Percentiles rank a stretch among this genome's conserved stretches.
Conservation (phyloP, 2,797 vertebrate genomes). For the Silurus lanzhouensis region DNA sequence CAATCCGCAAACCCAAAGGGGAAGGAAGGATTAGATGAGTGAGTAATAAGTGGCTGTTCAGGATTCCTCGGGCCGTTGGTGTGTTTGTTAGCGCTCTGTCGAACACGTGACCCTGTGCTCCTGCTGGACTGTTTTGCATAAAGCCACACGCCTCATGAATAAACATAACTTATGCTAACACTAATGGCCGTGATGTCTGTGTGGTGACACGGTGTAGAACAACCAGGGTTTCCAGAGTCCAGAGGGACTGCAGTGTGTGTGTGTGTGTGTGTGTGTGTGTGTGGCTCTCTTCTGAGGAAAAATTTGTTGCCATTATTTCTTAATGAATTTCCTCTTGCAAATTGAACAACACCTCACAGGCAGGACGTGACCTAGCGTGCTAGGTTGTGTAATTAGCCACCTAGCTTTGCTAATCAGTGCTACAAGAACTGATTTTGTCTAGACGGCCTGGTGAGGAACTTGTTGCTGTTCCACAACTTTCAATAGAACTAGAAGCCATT, state of each 20-base stretch:
- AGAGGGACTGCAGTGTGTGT: constrained; percentile 58
- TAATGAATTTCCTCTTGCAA: background rate
- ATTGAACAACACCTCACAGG: background rate
- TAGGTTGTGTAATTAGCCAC: background rate
- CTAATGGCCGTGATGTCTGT: constrained; percentile 53
- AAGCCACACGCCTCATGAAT: constrained; percentile 67
- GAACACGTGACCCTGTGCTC: constrained; percentile 58
- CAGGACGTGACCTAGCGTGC: background rate
- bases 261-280: constrained; percentile 41
- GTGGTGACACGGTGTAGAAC: constrained; percentile 52
- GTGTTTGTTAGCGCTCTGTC: constrained; percentile 54
- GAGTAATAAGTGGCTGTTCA: constrained; percentile 18
- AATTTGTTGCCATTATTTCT: too few species aligned
- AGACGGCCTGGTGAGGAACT: background rate
- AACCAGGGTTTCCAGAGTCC: constrained; percentile 64
- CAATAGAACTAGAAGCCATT: background rate
- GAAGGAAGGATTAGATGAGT: background rate
- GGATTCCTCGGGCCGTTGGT: constrained; percentile 41
- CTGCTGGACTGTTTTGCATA: constrained; percentile 62
- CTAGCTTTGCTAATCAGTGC: background rate
- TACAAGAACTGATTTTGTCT: background rate
- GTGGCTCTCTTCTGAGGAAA: too few species aligned
- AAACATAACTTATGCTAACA: constrained; percentile 69
- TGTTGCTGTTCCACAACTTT: background rate
- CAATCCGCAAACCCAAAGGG: background rate